Evolutionary conservation across 2,113 vertebrate species (phyloP), one percentile per base, ranked within the genome.

Genomic region (Panthera uncia): DNA sequence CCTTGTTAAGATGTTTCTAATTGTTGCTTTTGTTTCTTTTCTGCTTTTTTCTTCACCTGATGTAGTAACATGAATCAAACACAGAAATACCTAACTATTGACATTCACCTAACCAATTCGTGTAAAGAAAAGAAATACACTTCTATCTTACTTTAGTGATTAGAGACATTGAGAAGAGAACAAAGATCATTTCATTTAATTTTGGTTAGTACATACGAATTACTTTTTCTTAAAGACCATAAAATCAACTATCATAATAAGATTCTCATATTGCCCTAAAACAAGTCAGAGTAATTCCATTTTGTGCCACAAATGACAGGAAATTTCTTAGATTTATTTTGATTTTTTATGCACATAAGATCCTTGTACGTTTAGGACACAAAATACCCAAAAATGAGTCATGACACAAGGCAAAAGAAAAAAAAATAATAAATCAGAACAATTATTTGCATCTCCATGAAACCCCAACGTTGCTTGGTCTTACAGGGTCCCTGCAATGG

Each of bases 341-440:
- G 31, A 52, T 73, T 78, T 71, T 73, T 79, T 65, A 61, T 16
- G 3, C 16, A 89, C 23, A 36, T 57, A 95, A 41, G 31, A 45
- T 80, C 1, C 1, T 19, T 85, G n/a, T 69, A 36, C 0, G 61
- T 78, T 66, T 23, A 93, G 11, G 9, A 69, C 41, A 57, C 11
- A 80, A 69, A 92, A 69, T 29, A 84, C 13, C 13, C 48, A 48
- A 92, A 97, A 81, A 57, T 61, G 18, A 57, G 16, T 4, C 27
- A 66, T 73, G 68, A 89, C 92, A 93, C 21, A 88, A 91, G 55
- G 29, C 27, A 96, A 12, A 83, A 74, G 14, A 45, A 63, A 23
- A 89, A 89, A 63, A 18, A 89, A 92, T 94, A 94, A 81, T 52
- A 94, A 92, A 90, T 93, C 45, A 84, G 15, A 89, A 31, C n/a